phyloP scores from a whole-genome alignment of 2,797 vertebrate genomes.

The Manis pentadactyla region DNA sequence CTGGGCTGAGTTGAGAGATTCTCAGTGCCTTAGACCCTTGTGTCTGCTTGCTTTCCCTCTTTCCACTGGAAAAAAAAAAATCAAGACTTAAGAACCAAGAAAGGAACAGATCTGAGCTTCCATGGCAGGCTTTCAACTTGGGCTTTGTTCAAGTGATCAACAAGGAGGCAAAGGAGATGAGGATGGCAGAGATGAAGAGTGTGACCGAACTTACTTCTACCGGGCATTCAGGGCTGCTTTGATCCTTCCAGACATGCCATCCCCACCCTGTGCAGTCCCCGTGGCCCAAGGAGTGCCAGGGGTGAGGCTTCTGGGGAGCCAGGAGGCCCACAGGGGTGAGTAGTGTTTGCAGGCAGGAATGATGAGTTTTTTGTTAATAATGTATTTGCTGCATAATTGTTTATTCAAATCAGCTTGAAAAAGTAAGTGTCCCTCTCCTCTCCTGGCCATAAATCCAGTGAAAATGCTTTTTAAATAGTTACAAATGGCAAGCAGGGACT shows the following conservation, averaged over 20 bases:
- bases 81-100: conserved; percentile 18
- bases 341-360: conserved; percentile 63
- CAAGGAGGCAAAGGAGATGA: not conserved
- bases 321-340: not conserved
- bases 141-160: not conserved
- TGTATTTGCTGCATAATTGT: conserved; percentile 76
- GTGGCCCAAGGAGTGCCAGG: not conserved
- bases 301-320: not conserved
- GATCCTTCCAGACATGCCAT: not conserved
- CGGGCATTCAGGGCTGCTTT: not conserved
- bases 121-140: conserved; percentile 20
- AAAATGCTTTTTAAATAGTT: conserved; percentile 78
- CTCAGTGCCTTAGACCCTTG: not conserved
- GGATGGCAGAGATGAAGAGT: not conserved
- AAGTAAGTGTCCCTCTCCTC: conserved; percentile 73
- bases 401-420: conserved; percentile 82
- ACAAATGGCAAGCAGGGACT: conserved; percentile 74
- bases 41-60: not conserved
- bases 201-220: not conserved
- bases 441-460: conserved; percentile 70
- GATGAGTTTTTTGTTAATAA: conserved; percentile 79
- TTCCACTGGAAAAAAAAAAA: not conserved
- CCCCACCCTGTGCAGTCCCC: accelerated
- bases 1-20: not conserved
- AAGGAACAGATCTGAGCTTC: conserved; percentile 38